Percentiles rank a stretch among this genome's conserved stretches.
Conservation (phyloP, 2,113 vertebrate genomes). For the Poeciliopsis turrubarensis region DNA sequence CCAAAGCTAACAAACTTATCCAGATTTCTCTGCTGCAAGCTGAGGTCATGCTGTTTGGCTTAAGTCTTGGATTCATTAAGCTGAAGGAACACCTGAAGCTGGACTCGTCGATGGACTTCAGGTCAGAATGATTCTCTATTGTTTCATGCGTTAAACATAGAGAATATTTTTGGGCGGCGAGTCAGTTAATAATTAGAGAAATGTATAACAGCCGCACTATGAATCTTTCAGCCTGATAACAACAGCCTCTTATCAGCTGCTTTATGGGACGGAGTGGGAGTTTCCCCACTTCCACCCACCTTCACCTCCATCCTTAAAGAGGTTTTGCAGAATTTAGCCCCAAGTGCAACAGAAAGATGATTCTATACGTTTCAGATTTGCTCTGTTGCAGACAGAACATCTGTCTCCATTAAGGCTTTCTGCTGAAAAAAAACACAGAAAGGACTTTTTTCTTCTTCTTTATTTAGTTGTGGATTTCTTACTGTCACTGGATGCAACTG, state of each 20-base stretch:
- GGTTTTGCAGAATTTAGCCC: neutral
- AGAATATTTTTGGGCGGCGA: conserved; percentile 39
- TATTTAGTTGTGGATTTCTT: neutral
- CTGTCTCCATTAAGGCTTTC: neutral
- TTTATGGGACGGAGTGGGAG: conserved; percentile 47
- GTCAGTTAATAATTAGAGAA: conserved; percentile 79
- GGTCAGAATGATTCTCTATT: neutral
- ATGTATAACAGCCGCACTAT: conserved; percentile 64
- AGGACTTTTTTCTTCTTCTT: neutral
- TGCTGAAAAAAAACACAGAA: neutral
- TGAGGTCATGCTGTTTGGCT: neutral
- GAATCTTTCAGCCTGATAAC: conserved; percentile 70
- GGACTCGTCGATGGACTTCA: neutral
- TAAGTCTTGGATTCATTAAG: neutral
- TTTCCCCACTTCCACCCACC: conserved; percentile 42
- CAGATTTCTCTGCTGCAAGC: neutral
- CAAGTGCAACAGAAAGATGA: neutral
- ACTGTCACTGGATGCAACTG: neutral
- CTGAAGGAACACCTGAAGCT: conserved; percentile 7
- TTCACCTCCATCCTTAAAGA: conserved; percentile 16
- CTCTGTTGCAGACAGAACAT: neutral
- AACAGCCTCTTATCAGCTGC: conserved; percentile 47
- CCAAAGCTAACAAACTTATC: neutral
- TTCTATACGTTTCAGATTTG: neutral
- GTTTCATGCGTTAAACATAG: conserved; percentile 13